phyloP scores from a whole-genome alignment of 2,888 invertebrate species.

The Campoplex nolae region DNA sequence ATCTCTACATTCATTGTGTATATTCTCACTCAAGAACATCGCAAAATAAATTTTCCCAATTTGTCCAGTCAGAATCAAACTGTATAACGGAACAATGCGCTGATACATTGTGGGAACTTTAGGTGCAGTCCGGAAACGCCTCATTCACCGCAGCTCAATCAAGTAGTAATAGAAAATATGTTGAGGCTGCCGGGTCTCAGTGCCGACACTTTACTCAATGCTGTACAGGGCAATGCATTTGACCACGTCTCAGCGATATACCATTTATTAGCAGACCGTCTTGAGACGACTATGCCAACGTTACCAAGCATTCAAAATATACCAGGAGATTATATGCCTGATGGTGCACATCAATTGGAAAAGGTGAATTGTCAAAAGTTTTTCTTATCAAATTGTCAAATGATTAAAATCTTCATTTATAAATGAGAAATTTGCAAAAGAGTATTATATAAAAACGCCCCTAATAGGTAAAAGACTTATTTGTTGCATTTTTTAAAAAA shows the following conservation, averaged over 20 bases:
- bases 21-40: not conserved
- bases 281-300: slow-evolving; percentile 84
- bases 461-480: no score
- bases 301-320: slow-evolving; percentile 82
- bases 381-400: not conserved
- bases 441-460: not conserved
- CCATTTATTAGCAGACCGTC: slow-evolving; percentile 93
- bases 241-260: slow-evolving; percentile 98
- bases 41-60: not conserved
- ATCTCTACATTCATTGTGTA: no score
- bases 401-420: not conserved
- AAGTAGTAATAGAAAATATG: slow-evolving; percentile 93
- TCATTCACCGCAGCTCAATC: slow-evolving; percentile 85
- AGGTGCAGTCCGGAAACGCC: slow-evolving; percentile 79
- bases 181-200: slow-evolving; percentile 91
- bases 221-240: slow-evolving; percentile 93
- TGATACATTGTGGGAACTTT: slow-evolving; percentile 12
- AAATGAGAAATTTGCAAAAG: not conserved
- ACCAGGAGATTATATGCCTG: slow-evolving; percentile 83
- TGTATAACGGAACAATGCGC: not conserved
- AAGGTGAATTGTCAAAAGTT: slow-evolving; percentile 84
- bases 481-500: no score
- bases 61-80: not conserved
- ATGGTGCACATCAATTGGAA: slow-evolving; percentile 86
- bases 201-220: slow-evolving; percentile 89